Conservation (phyloP, 1,140 invertebrate genomes). For the Drosophila kanapiae region DNA sequence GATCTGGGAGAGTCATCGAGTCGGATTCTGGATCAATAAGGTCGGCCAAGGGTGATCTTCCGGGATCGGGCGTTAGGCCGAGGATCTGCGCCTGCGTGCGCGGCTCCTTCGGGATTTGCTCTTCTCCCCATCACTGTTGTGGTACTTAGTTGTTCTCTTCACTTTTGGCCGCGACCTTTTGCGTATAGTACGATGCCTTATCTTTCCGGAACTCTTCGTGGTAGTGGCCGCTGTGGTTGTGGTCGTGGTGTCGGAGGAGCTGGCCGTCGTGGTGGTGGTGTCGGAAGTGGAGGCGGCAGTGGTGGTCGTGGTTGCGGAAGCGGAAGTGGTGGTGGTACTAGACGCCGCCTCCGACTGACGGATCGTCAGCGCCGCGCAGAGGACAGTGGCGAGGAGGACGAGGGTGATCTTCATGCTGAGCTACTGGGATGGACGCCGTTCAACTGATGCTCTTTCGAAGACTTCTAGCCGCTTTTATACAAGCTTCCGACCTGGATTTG, state of each 20-base stretch:
- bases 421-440: background rate
- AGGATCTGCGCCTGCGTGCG: background rate
- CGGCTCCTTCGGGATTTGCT: background rate
- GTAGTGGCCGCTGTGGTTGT: too few species aligned
- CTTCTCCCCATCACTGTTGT: too few species aligned
- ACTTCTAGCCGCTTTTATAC: background rate
- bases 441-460: slow-evolving; percentile 4
- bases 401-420: slow-evolving; percentile 12
- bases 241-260: background rate
- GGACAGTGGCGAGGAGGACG: background rate
- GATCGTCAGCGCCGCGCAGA: background rate
- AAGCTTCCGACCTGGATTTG: background rate
- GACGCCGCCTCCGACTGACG: background rate
- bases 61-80: background rate
- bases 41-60: too few species aligned
- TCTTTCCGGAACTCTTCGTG: too few species aligned
- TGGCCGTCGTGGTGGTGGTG: background rate
- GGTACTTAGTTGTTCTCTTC: fast-evolving
- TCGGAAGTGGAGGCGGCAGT: background rate
- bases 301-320: background rate
- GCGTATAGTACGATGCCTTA: too few species aligned
- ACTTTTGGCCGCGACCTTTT: fast-evolving
- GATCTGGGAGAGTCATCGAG: background rate
- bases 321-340: background rate
- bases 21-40: background rate